A percentile compares a stretch with the other conserved stretches of the same genome.
phyloP scores from a whole-genome alignment of 2,113 vertebrate genomes.

The Grammomys surdaster region DNA sequence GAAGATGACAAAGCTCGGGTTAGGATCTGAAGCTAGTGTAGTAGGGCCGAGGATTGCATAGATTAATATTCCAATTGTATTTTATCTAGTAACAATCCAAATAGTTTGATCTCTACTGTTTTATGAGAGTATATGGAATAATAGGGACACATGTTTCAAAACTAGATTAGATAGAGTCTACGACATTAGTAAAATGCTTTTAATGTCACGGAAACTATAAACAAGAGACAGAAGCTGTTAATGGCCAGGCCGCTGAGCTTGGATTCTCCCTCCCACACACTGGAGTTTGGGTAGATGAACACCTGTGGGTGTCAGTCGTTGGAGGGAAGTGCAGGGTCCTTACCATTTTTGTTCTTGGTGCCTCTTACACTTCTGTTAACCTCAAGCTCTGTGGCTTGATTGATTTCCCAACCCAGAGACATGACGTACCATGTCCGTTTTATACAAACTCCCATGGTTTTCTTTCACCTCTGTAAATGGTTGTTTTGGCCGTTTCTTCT shows the following conservation, averaged over 20 bases:
- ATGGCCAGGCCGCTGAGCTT: neutral
- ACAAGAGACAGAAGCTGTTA: neutral
- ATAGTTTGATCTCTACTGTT: neutral
- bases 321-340: neutral
- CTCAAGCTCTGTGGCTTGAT: neutral
- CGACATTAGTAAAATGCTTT: slow-evolving; percentile 6
- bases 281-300: neutral
- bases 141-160: slow-evolving; percentile 20
- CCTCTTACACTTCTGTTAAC: neutral
- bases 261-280: neutral
- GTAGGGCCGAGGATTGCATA: slow-evolving; percentile 72
- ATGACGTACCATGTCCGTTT: slow-evolving; percentile 11
- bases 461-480: neutral
- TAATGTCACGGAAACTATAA: slow-evolving; percentile 24
- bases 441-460: neutral
- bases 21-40: slow-evolving; percentile 75
- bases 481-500: slow-evolving; percentile 6
- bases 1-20: slow-evolving; percentile 57
- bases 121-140: neutral
- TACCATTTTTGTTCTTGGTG: neutral
- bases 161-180: neutral
- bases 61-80: neutral
- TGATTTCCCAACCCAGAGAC: neutral
- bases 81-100: neutral
- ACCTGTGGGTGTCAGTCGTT: neutral